Evolutionary conservation across 2,113 vertebrate genomes (phyloP).

Genomic region (Xerus inauris): DNA sequence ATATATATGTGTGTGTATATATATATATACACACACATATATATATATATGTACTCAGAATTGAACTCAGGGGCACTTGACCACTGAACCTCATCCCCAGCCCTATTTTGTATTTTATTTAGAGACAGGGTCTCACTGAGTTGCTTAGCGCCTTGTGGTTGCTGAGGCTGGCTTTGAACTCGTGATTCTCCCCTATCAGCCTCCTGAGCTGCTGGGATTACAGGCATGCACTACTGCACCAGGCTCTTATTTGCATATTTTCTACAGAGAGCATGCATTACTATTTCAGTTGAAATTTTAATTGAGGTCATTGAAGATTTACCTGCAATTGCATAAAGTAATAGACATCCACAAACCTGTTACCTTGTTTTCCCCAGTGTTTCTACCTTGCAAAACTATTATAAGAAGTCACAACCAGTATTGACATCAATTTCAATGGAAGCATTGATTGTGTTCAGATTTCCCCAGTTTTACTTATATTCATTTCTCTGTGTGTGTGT

Average conservation of each 20-base stretch:
- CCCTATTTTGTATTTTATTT: too few relatives aligned
- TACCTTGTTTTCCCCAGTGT: not conserved
- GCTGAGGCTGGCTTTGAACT: too few relatives aligned
- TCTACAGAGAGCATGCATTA: not conserved
- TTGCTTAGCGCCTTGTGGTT: too few relatives aligned
- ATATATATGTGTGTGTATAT: too few relatives aligned
- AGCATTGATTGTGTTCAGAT: not conserved
- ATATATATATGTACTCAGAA: too few relatives aligned
- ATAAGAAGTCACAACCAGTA: not conserved
- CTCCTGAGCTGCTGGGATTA: too few relatives aligned
- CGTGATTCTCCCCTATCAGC: too few relatives aligned
- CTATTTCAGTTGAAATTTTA: constrained; percentile 31
- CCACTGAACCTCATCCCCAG: too few relatives aligned
- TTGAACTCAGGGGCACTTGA: too few relatives aligned
- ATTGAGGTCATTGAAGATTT: not conserved
- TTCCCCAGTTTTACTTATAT: not conserved
- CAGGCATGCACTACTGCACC: too few relatives aligned
- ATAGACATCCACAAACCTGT: not conserved
- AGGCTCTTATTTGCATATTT: not conserved
- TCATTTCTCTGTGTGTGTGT: not conserved
- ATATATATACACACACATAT: too few relatives aligned
- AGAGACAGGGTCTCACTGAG: too few relatives aligned
- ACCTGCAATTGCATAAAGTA: not conserved
- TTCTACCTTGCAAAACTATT: not conserved
- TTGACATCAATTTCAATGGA: not conserved